Evolutionary conservation across 2,797 vertebrate genomes (phyloP).

Genomic region (Lutjanus argentimaculatus): DNA sequence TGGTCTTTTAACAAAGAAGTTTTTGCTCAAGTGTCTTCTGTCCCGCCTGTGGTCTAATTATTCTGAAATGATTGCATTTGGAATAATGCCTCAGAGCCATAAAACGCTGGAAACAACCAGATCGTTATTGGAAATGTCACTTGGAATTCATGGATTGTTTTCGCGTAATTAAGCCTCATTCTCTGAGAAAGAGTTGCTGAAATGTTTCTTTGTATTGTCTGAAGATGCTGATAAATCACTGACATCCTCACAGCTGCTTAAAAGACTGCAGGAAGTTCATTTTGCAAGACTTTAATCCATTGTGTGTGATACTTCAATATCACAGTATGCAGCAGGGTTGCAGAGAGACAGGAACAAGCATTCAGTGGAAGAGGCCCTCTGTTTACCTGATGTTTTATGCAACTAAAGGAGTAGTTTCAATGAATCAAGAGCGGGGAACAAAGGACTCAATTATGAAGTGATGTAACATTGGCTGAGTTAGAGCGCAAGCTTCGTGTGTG

Average conservation of each 20-base stretch:
- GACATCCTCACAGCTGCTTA: slow-evolving; percentile 12
- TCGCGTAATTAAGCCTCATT: slow-evolving; percentile 12
- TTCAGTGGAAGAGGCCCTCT: background rate
- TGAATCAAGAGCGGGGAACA: slow-evolving; percentile 45
- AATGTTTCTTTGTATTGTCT: slow-evolving; percentile 13
- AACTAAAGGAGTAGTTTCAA: slow-evolving; percentile 31
- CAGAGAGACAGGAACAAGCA: background rate
- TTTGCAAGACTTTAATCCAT: slow-evolving; percentile 10
- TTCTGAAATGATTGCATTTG: slow-evolving; percentile 23
- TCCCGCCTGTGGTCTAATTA: slow-evolving; percentile 33
- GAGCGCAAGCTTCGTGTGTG: slow-evolving; percentile 13
- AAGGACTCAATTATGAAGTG: slow-evolving; percentile 35
- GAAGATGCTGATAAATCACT: slow-evolving; percentile 20
- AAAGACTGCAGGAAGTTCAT: slow-evolving; percentile 1
- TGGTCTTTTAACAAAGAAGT: background rate
- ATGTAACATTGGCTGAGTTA: slow-evolving; percentile 34
- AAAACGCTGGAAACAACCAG: slow-evolving; percentile 12
- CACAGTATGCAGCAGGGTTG: background rate
- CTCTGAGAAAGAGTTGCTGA: slow-evolving; percentile 16
- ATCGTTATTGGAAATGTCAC: slow-evolving; percentile 23
- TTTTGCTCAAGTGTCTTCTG: slow-evolving; percentile 15
- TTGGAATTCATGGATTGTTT: slow-evolving; percentile 21
- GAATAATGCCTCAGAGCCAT: slow-evolving; percentile 16
- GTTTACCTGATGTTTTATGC: slow-evolving; percentile 12
- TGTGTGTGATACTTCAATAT: background rate